Evolutionary conservation across 1,140 invertebrate genomes (phyloP).

Genomic region (Apis cerana): DNA sequence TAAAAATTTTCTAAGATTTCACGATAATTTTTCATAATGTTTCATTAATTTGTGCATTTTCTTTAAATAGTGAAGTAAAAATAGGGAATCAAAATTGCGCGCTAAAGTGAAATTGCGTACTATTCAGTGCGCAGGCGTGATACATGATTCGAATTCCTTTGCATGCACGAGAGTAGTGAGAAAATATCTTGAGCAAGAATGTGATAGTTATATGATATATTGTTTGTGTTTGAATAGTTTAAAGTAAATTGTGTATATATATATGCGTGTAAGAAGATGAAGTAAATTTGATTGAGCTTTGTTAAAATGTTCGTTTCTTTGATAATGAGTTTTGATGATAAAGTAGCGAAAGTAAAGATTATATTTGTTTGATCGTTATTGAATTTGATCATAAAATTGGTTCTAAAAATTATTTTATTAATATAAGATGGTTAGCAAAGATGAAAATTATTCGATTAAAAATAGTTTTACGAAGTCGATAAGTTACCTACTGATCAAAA

Average conservation of each 20-base stretch:
- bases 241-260: no score
- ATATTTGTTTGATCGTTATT: background rate
- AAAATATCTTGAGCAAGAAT: no score
- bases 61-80: background rate
- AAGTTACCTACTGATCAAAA: constrained; percentile 64
- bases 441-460: background rate
- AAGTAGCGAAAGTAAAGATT: background rate
- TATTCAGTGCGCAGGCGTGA: background rate
- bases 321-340: background rate
- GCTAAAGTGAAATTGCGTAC: background rate
- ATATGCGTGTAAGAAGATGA: background rate
- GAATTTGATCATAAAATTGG: background rate
- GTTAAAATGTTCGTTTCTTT: background rate
- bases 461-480: constrained; percentile 48
- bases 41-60: background rate
- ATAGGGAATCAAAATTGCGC: background rate
- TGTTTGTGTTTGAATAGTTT: background rate
- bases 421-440: background rate
- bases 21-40: no score
- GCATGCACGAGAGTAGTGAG: no score
- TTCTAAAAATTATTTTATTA: background rate
- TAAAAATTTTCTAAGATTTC: background rate
- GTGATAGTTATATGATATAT: no score
- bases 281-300: background rate
- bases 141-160: background rate